Base-by-base conservation (phyloP, 2,888 invertebrate genomes). In the Xanthostigma xanthostigma region DNA sequence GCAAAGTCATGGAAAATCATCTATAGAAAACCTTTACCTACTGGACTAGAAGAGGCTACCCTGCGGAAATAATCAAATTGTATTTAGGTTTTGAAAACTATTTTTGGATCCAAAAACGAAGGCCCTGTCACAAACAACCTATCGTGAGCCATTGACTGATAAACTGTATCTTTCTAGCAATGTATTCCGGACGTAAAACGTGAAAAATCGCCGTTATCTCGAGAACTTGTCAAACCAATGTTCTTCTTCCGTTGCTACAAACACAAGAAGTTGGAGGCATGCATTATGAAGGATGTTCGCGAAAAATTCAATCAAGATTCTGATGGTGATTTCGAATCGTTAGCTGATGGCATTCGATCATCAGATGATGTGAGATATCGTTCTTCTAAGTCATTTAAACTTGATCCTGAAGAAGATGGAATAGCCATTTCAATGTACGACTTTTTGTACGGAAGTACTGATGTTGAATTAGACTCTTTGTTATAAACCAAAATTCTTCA, bases 231-330 rank as follows among this genome's bases (percentile, higher is more conserved):
- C 52, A 71, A 75, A 50, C 79, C 80, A 1, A 80, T 80, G 75
- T 79, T 81, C 69, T 81, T 81, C 72, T 81, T 81, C 71, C 74
- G 79, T 50, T 81, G 81, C 56, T 81, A 81, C 63, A 81, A 81
- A 73, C 80, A 81, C 66, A 81, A 81, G 67, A 81, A 81, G 59
- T 59, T 81, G 46, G 81, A 81, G 60, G 79, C 80, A 0, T 81
- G 81, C 60, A 77, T 81, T 53, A 79, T 81, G 79, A 81, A 81
- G 58, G 81, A 81, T 57, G 77, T 81, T 49, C 69, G 79, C 27
- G 79, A 81, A 53, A 72, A 78, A 48, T 78, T 76, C 62, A 67
- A 75, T 10, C 63, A 62, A 5, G 63, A 66, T 2, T 67, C 71
- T 51, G 77, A 77, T 49, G 76, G 76, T 40, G 76, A 76, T 49